phyloP scores from a whole-genome alignment of 2,888 invertebrate species.

The Cephus nigrinus region DNA sequence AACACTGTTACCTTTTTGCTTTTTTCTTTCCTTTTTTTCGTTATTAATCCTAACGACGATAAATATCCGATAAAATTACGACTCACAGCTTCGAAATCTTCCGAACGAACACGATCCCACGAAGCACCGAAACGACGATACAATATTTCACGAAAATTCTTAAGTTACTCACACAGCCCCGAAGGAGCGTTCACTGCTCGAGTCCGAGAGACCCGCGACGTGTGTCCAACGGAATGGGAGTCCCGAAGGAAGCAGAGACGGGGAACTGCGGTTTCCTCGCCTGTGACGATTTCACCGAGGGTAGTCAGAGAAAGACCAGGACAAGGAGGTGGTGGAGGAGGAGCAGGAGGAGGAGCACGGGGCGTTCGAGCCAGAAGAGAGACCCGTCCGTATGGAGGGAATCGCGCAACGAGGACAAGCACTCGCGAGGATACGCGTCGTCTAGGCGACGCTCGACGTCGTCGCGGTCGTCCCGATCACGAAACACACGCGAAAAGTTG shows the following conservation, averaged over 20 bases:
- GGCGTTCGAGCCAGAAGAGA: too few species aligned
- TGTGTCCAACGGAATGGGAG: not conserved
- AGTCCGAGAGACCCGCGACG: not conserved
- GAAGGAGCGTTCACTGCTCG: not conserved
- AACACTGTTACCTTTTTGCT: not conserved
- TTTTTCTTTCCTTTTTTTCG: too few species aligned
- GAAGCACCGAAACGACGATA: not conserved
- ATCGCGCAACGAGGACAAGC: not conserved
- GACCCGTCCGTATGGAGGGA: not conserved
- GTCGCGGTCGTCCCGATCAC: not conserved
- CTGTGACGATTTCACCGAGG: not conserved
- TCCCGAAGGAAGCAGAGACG: not conserved
- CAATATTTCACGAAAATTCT: not conserved
- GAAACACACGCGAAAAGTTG: conserved; percentile 1
- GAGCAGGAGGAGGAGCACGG: too few species aligned
- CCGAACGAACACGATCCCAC: not conserved
- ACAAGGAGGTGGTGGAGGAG: not conserved
- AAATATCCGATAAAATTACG: not conserved
- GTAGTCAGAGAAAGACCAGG: not conserved
- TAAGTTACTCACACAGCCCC: not conserved
- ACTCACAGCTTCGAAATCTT: not conserved
- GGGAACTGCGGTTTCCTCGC: not conserved
- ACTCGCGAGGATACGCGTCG: not conserved
- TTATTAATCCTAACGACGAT: not conserved
- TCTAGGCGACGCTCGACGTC: not conserved